These are phyloP conservation scores for Lophochroa leadbeateri DNA, from an alignment of 2,113 vertebrate genomes.

Conservation along the genomic window DNA sequence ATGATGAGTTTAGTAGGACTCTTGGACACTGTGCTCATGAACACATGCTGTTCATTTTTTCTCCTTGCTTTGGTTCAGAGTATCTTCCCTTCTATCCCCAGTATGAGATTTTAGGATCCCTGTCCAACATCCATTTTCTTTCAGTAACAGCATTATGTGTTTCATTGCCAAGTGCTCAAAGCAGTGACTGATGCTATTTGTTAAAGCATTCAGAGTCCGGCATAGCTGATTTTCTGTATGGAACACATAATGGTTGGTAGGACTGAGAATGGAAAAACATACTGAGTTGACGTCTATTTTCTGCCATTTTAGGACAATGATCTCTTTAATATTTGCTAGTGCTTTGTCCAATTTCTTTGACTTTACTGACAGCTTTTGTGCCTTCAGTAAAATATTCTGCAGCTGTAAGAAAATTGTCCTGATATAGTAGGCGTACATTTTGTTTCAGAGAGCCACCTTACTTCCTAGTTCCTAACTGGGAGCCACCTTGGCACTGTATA, in stretches of 20 bases:
- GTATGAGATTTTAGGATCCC: background rate
- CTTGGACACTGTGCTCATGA: background rate
- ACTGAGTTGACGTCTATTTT: background rate
- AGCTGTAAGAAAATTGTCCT: background rate
- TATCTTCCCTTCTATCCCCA: background rate
- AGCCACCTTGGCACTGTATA: background rate
- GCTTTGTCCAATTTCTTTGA: background rate
- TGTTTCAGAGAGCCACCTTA: background rate
- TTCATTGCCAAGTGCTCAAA: background rate
- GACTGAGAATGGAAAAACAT: background rate
- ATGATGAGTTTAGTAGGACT: background rate
- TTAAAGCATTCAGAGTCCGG: background rate
- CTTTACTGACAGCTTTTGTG: background rate
- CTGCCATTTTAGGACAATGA: background rate
- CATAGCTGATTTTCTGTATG: background rate
- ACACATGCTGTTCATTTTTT: background rate
- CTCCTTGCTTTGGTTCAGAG: background rate
- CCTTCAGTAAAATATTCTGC: background rate
- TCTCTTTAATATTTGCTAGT: background rate
- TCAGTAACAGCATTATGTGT: background rate
- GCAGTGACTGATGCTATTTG: background rate
- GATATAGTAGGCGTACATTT: background rate
- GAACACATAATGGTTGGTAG: background rate
- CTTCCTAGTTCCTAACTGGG: background rate
- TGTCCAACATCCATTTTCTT: background rate